phyloP scores from a whole-genome alignment of 2,888 invertebrate species.

The Chrysodeixis includens region DNA sequence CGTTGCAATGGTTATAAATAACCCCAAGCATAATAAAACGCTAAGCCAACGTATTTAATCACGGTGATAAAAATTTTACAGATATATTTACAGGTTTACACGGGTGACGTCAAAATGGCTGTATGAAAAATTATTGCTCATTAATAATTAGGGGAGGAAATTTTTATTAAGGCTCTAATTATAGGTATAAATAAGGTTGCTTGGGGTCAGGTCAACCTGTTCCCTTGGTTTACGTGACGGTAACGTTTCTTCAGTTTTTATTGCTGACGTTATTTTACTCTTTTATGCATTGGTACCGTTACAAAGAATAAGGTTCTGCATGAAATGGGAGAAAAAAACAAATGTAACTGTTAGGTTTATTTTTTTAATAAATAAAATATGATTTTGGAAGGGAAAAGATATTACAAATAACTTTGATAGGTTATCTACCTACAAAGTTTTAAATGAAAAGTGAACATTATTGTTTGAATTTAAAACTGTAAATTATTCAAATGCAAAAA shows the following conservation, averaged over 20 bases:
- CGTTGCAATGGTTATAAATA: constrained; percentile 55
- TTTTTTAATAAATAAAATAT: too few species aligned
- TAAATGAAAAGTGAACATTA: too few species aligned
- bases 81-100: constrained; percentile 52
- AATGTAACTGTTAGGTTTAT: too few species aligned
- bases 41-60: constrained; percentile 70
- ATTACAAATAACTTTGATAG: too few species aligned
- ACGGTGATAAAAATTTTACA: constrained; percentile 65
- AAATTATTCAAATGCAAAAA: too few species aligned
- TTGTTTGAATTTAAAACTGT: too few species aligned
- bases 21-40: constrained; percentile 67
- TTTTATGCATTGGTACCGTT: neutral
- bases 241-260: neutral
- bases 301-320: too few species aligned
- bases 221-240: neutral
- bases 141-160: constrained; percentile 43
- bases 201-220: constrained; percentile 2
- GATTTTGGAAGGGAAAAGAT: too few species aligned
- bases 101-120: constrained; percentile 33
- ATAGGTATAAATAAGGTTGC: constrained; percentile 2
- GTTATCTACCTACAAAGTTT: too few species aligned
- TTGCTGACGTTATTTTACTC: neutral
- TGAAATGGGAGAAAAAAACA: too few species aligned
- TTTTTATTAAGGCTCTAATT: constrained; percentile 34
- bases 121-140: constrained; percentile 49